Evolutionary conservation across 2,888 invertebrate species (phyloP).

Genomic region (Agapostemon virescens): DNA sequence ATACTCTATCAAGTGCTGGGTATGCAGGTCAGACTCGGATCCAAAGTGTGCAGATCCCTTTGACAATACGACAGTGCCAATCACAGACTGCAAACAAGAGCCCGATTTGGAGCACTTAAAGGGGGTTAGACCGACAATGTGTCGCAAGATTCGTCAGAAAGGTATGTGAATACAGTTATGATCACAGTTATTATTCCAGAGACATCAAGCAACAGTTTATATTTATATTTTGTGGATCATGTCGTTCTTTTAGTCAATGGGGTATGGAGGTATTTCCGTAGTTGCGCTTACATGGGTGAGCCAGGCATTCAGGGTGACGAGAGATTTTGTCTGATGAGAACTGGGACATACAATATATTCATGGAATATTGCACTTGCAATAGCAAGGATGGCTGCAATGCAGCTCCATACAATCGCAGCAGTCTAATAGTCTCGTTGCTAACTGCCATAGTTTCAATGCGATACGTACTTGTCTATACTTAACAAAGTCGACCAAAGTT

Average conservation of each 20-base stretch:
- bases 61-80: conserved; percentile 92
- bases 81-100: conserved; percentile 88
- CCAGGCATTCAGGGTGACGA: conserved; percentile 95
- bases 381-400: conserved; percentile 95
- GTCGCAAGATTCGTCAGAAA: conserved; percentile 95
- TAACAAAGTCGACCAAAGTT: conserved; percentile 53
- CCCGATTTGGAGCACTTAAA: conserved; percentile 85
- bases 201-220: not conserved
- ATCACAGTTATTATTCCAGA: not conserved
- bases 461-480: conserved; percentile 47
- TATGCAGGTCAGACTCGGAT: conserved; percentile 92
- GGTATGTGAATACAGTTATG: conserved; percentile 81
- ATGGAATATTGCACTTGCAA: conserved; percentile 96
- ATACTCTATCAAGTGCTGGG: conserved; percentile 92
- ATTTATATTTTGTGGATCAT: conserved; percentile 13
- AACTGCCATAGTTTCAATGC: conserved; percentile 52
- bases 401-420: conserved; percentile 79
- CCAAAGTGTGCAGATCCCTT: conserved; percentile 96
- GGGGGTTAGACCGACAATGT: conserved; percentile 90
- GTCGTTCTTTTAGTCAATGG: conserved; percentile 85
- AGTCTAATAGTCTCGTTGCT: conserved; percentile 59
- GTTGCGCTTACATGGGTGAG: conserved; percentile 94
- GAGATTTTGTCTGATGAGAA: conserved; percentile 93
- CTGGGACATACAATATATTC: conserved; percentile 95
- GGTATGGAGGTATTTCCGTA: conserved; percentile 93